A percentile compares a stretch with the other conserved stretches of the same genome.
These are phyloP conservation scores for Coleophora flavipennella DNA, from an alignment of 2,888 invertebrate genomes.

Conservation along the genomic window DNA sequence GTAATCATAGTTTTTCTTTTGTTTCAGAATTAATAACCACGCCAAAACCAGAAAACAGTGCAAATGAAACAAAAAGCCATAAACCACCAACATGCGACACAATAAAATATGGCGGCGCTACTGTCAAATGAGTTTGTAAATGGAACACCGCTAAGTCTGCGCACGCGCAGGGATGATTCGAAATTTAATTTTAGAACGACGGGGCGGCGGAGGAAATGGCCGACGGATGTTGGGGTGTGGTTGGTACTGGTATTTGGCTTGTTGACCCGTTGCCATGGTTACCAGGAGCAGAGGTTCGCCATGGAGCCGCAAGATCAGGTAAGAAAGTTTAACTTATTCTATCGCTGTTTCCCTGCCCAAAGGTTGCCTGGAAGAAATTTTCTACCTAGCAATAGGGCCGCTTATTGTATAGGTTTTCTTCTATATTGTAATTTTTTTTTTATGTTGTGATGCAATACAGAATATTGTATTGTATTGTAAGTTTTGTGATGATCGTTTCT, in stretches of 20 bases:
- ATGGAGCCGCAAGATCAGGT: slow-evolving; percentile 90
- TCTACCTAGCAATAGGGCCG: no score
- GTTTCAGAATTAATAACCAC: slow-evolving; percentile 35
- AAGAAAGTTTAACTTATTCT: slow-evolving; percentile 4
- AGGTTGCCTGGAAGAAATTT: no score
- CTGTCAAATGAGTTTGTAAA: slow-evolving; percentile 38
- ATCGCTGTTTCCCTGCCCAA: no score
- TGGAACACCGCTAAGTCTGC: slow-evolving; percentile 34
- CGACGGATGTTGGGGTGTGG: slow-evolving; percentile 42
- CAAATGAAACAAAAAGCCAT: slow-evolving; percentile 30
- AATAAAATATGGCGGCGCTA: slow-evolving; percentile 47
- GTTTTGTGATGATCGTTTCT: no score
- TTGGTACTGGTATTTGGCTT: slow-evolving; percentile 38
- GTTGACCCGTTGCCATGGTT: slow-evolving; percentile 49
- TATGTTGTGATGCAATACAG: no score
- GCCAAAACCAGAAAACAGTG: slow-evolving; percentile 19
- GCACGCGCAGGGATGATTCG: slow-evolving; percentile 42
- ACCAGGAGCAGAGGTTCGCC: slow-evolving; percentile 85
- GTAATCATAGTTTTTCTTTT: slow-evolving; percentile 24
- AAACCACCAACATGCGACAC: slow-evolving; percentile 43
- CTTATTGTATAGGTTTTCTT: no score
- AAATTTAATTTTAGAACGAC: slow-evolving; percentile 47
- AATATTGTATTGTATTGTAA: no score
- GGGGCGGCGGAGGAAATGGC: slow-evolving; percentile 37
- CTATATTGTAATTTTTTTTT: no score